Base-by-base conservation (phyloP, 2,113 vertebrate species). In the Brachyhypopomus gauderio region DNA sequence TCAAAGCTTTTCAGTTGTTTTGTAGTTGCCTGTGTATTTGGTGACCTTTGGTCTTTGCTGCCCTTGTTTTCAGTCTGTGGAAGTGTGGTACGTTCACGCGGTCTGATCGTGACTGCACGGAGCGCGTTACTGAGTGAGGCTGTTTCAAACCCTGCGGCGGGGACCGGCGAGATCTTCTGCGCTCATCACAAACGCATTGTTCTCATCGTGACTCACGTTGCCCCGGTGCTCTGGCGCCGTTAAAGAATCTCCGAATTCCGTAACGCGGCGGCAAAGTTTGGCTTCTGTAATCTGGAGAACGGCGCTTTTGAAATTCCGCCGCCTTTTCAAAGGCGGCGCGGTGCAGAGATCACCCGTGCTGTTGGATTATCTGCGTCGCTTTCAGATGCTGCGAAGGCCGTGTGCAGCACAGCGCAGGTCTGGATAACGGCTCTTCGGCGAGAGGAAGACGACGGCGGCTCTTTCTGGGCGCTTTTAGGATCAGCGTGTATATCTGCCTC, bases 1-100 rank as follows among this genome's bases (percentile, higher is more conserved):
- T 83, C 75, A 45, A 77, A 66, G 25, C 84, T 87, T 86, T 87
- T 84, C 88, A 85, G 48, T 82, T 41, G 14, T 74, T 85, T 83
- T 48, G 27, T 85, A 72, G 77, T 56, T 82, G 82, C 62, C 70
- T 77, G 84, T 72, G 27, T 83, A 78, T 48, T 55, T 72, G 69
- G 25, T 75, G 38, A 63, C 80, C 52, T 45, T 89, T 88, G 74
- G 86, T 72, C 78, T 56, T 72, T 20, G 2, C 48, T 25, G 11
- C 72, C 16, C 63, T 70, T 45, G 72, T 81, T 80, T 79, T 89
- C 86, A 78, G 69, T 84, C 85, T 72, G 84, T 86, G 76, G 36
- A 58, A 84, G 75, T 79, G 45, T 73, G 74, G 72, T 86, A 85
- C 89, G 90, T 87, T 88, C 87, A 86, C 75, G 63, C 56, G 3